Conservation (phyloP, 2,797 vertebrate species). For the Apogon talboti region DNA sequence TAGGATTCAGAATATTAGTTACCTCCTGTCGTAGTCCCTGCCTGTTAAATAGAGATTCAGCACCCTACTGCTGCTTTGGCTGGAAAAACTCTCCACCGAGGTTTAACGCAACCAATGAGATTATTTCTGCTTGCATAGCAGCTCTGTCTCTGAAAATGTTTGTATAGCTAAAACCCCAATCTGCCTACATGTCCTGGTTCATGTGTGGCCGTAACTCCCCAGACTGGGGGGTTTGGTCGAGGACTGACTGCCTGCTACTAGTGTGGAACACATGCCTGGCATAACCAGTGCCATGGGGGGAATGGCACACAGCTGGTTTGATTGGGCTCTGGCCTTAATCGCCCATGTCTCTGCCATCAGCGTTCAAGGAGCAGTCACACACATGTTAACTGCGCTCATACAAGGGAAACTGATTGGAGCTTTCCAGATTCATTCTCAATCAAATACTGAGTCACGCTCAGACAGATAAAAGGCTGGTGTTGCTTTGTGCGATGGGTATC, state of each 20-base stretch:
- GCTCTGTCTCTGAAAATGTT: slow-evolving; percentile 66
- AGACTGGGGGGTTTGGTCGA: slow-evolving; percentile 60
- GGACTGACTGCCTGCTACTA: slow-evolving; percentile 51
- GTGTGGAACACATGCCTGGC: slow-evolving; percentile 74
- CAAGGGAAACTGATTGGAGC: slow-evolving; percentile 80
- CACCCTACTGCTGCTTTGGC: slow-evolving; percentile 42
- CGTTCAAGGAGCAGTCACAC: slow-evolving; percentile 74
- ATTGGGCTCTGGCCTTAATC: slow-evolving; percentile 76
- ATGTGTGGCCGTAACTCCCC: slow-evolving; percentile 73
- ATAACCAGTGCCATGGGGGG: slow-evolving; percentile 54
- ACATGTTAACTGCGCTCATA: slow-evolving; percentile 71
- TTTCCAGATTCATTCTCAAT: slow-evolving; percentile 68
- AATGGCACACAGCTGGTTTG: slow-evolving; percentile 78
- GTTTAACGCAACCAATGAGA: slow-evolving; percentile 70
- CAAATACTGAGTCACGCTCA: slow-evolving; percentile 53
- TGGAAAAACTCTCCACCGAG: slow-evolving; percentile 58
- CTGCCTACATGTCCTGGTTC: slow-evolving; percentile 69
- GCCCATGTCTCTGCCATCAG: slow-evolving; percentile 75
- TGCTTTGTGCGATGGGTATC: slow-evolving; percentile 57
- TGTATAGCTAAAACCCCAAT: slow-evolving; percentile 72
- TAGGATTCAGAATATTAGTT: slow-evolving; percentile 40
- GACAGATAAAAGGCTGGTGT: slow-evolving; percentile 66
- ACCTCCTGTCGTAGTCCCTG: slow-evolving; percentile 31
- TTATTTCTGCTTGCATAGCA: slow-evolving; percentile 75
- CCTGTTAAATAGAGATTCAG: slow-evolving; percentile 36